Base-by-base conservation (phyloP, 1,140 invertebrate species). In the Drosophila sturtevanti region DNA sequence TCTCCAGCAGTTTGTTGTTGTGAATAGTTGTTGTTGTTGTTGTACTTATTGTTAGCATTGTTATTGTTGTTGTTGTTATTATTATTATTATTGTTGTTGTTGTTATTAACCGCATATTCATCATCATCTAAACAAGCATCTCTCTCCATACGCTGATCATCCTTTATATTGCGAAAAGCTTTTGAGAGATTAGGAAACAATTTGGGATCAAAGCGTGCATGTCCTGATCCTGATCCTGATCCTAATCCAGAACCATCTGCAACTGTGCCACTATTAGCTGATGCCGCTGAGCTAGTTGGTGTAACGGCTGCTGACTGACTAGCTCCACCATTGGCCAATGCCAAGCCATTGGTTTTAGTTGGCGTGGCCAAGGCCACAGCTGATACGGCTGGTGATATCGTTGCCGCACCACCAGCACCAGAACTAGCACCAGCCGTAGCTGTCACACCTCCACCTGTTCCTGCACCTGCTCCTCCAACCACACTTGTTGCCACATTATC, bases 181-280 rank as follows among this genome's bases (percentile, higher is more conserved):
- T 90, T 91, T 48, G 78, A 92, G 51, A 92, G 55, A 72, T 91
- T 90, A 9, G 91, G 91, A 38, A 81, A 92, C 0, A 92, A 68
- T 11, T 81, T 79, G 22, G 91, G 85, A 81, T 92, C 91, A n/a
- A 91, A 89, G 10, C 89, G 91, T 7, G 74, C 74, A 66, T 86
- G 81, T 31, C 56, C 65, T 69, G 27, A 6, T 6, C n/a, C 56
- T 44, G 0, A 38, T 60, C 6, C 24, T 2, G 56, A 41, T 14
- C 41, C 41, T 12, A 9, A 31, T 1, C 14, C 51, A 60, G 16
- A 4, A n/a, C 44, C 48, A 1, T 12, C 59, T 24, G 18, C 34
- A 14, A 11, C 37, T 4, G 22, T 3, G 4, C 61, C 68, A 0
- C 54, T 35, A 38, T 60, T 22, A 12, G 21, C 44, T 14, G 9